Percentiles rank a stretch among this genome's conserved stretches.
These are phyloP conservation scores for Eubasilissa regina DNA, from an alignment of 1,140 invertebrate species.

Conservation along the genomic window DNA sequence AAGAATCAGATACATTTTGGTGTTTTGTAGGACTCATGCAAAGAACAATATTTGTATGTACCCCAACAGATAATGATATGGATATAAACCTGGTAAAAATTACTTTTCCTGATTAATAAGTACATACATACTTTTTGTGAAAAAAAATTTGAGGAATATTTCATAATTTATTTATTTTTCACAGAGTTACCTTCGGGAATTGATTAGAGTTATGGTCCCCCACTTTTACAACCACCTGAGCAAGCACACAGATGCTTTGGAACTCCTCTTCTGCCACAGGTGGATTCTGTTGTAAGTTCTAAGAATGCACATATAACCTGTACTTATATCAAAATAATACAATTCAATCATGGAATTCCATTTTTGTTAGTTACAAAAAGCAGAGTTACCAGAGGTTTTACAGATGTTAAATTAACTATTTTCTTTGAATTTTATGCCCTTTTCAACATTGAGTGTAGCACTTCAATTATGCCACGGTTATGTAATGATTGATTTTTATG, in stretches of 20 bases:
- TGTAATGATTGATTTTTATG: too few species aligned
- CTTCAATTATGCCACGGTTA: too few species aligned
- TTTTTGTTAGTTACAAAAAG: too few species aligned
- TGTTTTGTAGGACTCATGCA: constrained; percentile 96
- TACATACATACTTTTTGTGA: background rate
- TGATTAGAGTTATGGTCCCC: constrained; percentile 90
- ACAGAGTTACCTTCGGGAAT: constrained; percentile 87
- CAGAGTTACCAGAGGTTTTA: too few species aligned
- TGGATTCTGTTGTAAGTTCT: constrained; percentile 91
- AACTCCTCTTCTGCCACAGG: constrained; percentile 92
- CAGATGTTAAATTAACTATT: too few species aligned
- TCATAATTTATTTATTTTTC: constrained; percentile 51
- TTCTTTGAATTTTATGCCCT: too few species aligned
- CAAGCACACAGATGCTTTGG: constrained; percentile 87
- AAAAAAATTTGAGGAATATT: constrained; percentile 15
- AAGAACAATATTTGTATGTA: constrained; percentile 90
- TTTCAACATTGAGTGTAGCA: too few species aligned
- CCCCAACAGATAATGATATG: constrained; percentile 94
- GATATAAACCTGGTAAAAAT: constrained; percentile 86
- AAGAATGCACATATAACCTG: too few species aligned
- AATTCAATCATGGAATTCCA: too few species aligned
- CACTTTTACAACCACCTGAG: constrained; percentile 89
- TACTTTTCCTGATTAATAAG: background rate
- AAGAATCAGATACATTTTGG: constrained; percentile 94
- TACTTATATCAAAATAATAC: too few species aligned